Evolutionary conservation across 2,888 invertebrate species (phyloP).

Genomic region (Sinopyrophorus schimmeli): DNA sequence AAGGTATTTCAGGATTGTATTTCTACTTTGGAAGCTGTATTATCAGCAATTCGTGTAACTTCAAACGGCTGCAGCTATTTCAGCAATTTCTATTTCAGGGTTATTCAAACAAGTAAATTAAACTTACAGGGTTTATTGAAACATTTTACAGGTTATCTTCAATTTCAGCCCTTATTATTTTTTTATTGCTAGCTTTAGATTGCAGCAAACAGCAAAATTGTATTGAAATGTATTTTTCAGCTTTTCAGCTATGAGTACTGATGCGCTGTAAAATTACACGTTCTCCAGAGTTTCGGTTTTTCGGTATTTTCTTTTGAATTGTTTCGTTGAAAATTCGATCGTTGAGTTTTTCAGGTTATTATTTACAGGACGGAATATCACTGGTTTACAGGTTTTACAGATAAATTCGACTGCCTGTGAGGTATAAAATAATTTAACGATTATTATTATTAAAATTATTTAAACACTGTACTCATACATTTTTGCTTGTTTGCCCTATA

Average conservation of each 20-base stretch:
- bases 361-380: conserved; percentile 19
- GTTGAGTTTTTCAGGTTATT: conserved; percentile 32
- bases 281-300: conserved; percentile 16
- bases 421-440: conserved; percentile 23
- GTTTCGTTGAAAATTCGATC: conserved; percentile 27
- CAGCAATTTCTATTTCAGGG: conserved; percentile 26
- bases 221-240: conserved; percentile 26
- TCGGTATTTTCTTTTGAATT: conserved; percentile 15
- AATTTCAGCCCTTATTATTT: conserved; percentile 25
- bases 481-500: conserved; percentile 55
- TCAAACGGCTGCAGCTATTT: conserved; percentile 21
- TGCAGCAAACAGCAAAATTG: conserved; percentile 27
- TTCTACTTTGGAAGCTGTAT: conserved; percentile 18
- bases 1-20: conserved; percentile 9
- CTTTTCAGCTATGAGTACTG: conserved; percentile 27
- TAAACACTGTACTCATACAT: conserved; percentile 37
- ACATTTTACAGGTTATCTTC: conserved; percentile 25
- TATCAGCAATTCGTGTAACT: conserved; percentile 15
- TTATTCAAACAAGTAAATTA: conserved; percentile 7
- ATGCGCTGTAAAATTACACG: conserved; percentile 8
- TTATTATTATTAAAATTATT: conserved; percentile 25
- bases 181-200: conserved; percentile 14
- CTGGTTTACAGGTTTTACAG: conserved; percentile 33
- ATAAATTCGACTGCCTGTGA: conserved; percentile 26
- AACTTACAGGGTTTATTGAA: conserved; percentile 20